Conservation (phyloP, 1,140 invertebrate genomes). For the Mylabris phalerata region DNA sequence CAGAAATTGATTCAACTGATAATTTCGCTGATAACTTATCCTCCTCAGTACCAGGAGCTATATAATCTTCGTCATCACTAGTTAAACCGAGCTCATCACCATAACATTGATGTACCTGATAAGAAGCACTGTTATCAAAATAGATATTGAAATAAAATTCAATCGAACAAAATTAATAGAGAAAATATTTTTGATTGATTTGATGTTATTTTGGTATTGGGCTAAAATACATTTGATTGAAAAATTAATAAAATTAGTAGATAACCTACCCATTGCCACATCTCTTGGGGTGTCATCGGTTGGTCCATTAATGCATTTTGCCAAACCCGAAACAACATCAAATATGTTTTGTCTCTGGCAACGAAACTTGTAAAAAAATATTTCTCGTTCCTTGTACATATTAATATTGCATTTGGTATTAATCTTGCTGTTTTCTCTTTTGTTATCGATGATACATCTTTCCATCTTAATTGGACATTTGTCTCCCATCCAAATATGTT, state of each 20-base stretch:
- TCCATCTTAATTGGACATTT: slow-evolving; percentile 70
- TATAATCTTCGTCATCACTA: slow-evolving; percentile 88
- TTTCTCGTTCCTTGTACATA: slow-evolving; percentile 76
- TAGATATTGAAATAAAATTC: neutral
- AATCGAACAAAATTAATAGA: neutral
- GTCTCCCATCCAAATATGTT: slow-evolving; percentile 95
- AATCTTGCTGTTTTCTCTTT: slow-evolving; percentile 90
- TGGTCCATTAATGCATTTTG: slow-evolving; percentile 90
- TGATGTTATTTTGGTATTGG: too few relatives aligned
- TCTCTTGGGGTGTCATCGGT: slow-evolving; percentile 76
- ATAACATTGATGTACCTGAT: slow-evolving; percentile 68
- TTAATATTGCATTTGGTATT: slow-evolving; percentile 91
- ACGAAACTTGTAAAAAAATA: slow-evolving; percentile 91
- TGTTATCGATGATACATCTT: slow-evolving; percentile 85
- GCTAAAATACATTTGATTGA: too few relatives aligned
- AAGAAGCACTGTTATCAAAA: neutral
- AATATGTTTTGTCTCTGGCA: slow-evolving; percentile 84
- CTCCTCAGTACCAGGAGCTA: slow-evolving; percentile 49
- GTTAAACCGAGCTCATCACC: slow-evolving; percentile 88
- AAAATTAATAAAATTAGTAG: too few relatives aligned
- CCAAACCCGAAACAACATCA: slow-evolving; percentile 93
- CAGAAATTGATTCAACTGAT: slow-evolving; percentile 51
- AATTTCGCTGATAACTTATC: slow-evolving; percentile 48
- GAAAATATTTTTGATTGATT: neutral
- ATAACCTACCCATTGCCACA: slow-evolving; percentile 73